A percentile compares a stretch with the other conserved stretches of the same genome.
Evolutionary conservation across 2,888 invertebrate species (phyloP).

Genomic region (Tetheella fluctuosa): DNA sequence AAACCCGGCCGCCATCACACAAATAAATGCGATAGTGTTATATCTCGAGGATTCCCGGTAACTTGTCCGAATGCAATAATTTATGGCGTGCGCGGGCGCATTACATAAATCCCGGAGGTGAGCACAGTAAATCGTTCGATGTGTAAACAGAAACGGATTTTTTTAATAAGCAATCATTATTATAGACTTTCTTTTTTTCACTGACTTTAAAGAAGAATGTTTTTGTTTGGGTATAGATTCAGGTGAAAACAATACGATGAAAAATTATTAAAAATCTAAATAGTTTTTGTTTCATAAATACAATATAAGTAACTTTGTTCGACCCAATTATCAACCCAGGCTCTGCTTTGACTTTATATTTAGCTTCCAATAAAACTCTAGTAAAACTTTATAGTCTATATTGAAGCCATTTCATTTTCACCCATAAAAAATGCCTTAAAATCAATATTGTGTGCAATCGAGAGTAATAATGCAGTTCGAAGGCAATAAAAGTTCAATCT

Average conservation of each 20-base stretch:
- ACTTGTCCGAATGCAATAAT: constrained; percentile 30
- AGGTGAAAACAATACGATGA: no score
- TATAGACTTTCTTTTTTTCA: not conserved
- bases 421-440: constrained; percentile 53
- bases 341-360: not conserved
- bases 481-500: constrained; percentile 63
- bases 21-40: constrained; percentile 10
- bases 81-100: constrained; percentile 25
- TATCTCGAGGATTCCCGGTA: constrained; percentile 26
- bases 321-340: no score
- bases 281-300: no score
- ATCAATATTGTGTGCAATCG: constrained; percentile 73
- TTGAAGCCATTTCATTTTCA: constrained; percentile 44
- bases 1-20: not conserved
- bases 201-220: not conserved
- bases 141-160: constrained; percentile 24
- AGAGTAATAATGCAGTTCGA: constrained; percentile 50
- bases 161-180: constrained; percentile 21
- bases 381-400: constrained; percentile 18
- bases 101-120: constrained; percentile 31
- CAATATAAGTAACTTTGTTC: no score
- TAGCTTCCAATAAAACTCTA: not conserved
- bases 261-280: no score
- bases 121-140: constrained; percentile 30
- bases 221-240: not conserved